Base-by-base conservation (phyloP, 2,113 vertebrate species). In the Heliornis fulica region DNA sequence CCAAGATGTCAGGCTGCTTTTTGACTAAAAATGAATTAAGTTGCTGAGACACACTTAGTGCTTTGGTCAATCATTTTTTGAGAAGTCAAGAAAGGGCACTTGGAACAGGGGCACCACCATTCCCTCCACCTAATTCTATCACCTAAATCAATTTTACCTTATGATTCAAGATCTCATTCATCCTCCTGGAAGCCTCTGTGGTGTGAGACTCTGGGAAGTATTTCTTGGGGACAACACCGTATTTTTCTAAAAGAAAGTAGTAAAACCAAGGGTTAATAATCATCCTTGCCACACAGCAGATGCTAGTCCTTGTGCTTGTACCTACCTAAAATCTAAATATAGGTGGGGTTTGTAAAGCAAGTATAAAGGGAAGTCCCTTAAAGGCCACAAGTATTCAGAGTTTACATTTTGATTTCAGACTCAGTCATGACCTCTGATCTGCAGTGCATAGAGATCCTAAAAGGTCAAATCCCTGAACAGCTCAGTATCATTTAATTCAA, bases 81-180 rank as follows among this genome's bases (percentile, higher is more conserved):
- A 85, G 9, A 78, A 36, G 65, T 26, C 4, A 57, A 2, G 31
- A 31, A 53, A 22, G 26, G 80, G 45, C 20, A 66, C 31, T 41
- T 63, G 41, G 28, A 81, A 20, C 31, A 50, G 31, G 15, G 18
- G 66, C 51, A 51, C 21, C 78, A 45, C 48, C 65, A 83, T 50
- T 29, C 31, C 16, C 65, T 90, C 22, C 18, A 43, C 36, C 80
- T 38, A 59, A 21, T 4, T 41, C 3, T 4, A 81, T 12, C 8
- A 66, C 8, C 34, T 26, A 56, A 65, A 77, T 65, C 26, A 25
- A 32, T 32, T 38, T 60, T 97, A 99, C 99, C 99, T 99, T 99
- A 91, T 99, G 99, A 97, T 99, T 99, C 89, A 99, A 98, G 96
- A 99, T 99, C 95, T 99, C 99, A 21, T 99, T 99, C 99, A 99